phyloP scores from a whole-genome alignment of 2,113 vertebrate species.

The Turdus rufiventris region DNA sequence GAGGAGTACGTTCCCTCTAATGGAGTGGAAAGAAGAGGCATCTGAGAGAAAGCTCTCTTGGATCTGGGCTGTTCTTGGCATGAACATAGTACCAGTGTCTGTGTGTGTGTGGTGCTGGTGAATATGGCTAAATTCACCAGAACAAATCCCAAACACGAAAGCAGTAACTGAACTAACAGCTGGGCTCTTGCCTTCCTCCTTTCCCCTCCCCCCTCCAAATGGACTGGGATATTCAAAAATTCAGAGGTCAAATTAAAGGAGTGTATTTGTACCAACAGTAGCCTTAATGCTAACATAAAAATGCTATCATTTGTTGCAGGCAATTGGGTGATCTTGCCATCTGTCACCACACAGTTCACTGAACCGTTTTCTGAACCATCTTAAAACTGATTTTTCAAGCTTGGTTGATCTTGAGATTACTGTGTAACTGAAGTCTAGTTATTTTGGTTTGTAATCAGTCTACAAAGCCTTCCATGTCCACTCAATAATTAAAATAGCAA shows the following conservation, averaged over 20 bases:
- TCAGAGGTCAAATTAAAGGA: not conserved
- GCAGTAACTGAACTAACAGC: not conserved
- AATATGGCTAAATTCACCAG: not conserved
- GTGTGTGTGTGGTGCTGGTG: not conserved
- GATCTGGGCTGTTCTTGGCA: not conserved
- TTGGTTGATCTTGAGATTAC: not conserved
- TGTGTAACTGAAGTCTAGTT: not conserved
- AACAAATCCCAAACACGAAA: not conserved
- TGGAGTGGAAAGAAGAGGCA: not conserved
- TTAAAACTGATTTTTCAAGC: conserved; percentile 6
- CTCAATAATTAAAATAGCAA: not conserved
- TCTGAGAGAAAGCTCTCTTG: not conserved
- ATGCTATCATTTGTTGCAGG: not conserved
- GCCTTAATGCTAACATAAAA: not conserved
- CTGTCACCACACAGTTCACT: not conserved
- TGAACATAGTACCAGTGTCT: not conserved
- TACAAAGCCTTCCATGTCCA: not conserved
- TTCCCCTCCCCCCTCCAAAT: not conserved
- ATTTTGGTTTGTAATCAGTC: not conserved
- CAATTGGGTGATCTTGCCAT: not conserved
- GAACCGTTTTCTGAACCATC: not conserved
- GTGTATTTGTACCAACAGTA: not conserved
- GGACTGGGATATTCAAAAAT: not conserved
- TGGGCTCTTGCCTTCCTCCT: not conserved
- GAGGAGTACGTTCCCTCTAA: not conserved